Evolutionary conservation across 1,140 invertebrate genomes (phyloP).

Genomic region (Leptinotarsa undecemlineata): DNA sequence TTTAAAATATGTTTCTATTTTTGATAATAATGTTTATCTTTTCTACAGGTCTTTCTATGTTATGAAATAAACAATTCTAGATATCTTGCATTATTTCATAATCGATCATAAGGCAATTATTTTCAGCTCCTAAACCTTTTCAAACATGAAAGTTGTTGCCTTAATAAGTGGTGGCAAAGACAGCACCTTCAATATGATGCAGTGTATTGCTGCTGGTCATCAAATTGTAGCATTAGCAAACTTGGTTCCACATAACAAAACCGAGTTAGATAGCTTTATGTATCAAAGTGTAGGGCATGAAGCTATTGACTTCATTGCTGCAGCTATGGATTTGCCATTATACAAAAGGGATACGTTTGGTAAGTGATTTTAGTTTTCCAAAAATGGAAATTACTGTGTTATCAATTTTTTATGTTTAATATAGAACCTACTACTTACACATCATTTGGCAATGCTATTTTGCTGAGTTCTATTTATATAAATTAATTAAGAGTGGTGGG

Average conservation of each 20-base stretch:
- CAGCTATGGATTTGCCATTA: constrained; percentile 91
- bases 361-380: constrained; percentile 45
- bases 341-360: constrained; percentile 86
- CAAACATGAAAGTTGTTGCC: constrained; percentile 82
- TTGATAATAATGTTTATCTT: too few relatives aligned
- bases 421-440: too few relatives aligned
- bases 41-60: too few relatives aligned
- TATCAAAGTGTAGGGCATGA: constrained; percentile 98
- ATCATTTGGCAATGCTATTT: too few relatives aligned
- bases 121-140: not conserved
- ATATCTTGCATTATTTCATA: too few relatives aligned
- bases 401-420: too few relatives aligned
- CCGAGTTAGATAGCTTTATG: constrained; percentile 99
- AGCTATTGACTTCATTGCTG: constrained; percentile 87
- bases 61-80: too few relatives aligned
- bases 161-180: constrained; percentile 98
- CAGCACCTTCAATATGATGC: constrained; percentile 98
- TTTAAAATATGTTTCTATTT: too few relatives aligned
- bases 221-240: constrained; percentile 96
- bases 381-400: too few relatives aligned
- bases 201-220: constrained; percentile 94
- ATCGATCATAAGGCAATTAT: not conserved
- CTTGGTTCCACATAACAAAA: constrained; percentile 84
- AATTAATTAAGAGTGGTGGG: too few relatives aligned
- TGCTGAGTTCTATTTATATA: too few relatives aligned